Evolutionary conservation across 2,888 invertebrate genomes (phyloP).

Genomic region (Epirrhoe alternata): DNA sequence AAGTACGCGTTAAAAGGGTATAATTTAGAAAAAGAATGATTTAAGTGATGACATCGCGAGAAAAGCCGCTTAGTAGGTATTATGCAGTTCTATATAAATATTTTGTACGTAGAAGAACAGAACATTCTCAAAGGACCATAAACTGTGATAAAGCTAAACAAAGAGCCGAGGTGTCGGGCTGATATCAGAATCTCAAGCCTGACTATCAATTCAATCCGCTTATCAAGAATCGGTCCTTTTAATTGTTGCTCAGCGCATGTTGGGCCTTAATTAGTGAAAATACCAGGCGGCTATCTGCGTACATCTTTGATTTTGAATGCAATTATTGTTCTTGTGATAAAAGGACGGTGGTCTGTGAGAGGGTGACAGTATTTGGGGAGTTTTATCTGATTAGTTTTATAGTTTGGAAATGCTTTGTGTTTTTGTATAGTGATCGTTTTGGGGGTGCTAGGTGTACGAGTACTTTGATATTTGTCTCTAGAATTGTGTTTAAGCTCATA

Average conservation of each 20-base stretch:
- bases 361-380: constrained; percentile 43
- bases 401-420: not conserved
- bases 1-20: no score
- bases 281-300: constrained; percentile 72
- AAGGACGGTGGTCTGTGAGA: constrained; percentile 57
- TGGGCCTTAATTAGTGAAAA: constrained; percentile 82
- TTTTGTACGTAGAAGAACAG: not conserved
- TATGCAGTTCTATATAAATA: no score
- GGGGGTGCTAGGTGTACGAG: not conserved
- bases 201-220: constrained; percentile 71
- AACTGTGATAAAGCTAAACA: constrained; percentile 36
- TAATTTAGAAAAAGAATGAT: no score
- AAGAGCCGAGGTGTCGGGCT: constrained; percentile 74
- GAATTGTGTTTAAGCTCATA: no score
- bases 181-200: constrained; percentile 69
- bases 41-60: no score
- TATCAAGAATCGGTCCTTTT: constrained; percentile 80
- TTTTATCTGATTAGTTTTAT: constrained; percentile 15
- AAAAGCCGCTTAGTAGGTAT: no score
- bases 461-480: not conserved
- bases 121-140: not conserved
- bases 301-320: constrained; percentile 84
- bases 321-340: constrained; percentile 81
- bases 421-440: not conserved
- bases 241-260: constrained; percentile 80